Evolutionary conservation across 2,797 vertebrate species (phyloP).

Genomic region (Cirrhinus molitorella): DNA sequence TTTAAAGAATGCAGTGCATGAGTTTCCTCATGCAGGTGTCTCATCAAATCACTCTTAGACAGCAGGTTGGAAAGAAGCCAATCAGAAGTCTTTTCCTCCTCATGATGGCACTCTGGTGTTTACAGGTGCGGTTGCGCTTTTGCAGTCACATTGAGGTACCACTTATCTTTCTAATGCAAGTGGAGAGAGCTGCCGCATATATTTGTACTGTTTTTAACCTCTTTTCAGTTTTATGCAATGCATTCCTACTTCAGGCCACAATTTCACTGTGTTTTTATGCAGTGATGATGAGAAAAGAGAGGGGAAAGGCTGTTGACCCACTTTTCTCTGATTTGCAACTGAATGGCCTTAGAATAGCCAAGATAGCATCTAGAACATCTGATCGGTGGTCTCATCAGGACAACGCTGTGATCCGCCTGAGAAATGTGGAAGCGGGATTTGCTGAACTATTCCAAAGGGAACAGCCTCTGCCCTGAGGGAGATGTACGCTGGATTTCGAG

Average conservation of each 20-base stretch:
- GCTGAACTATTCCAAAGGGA: slow-evolving; percentile 41
- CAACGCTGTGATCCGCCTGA: neutral
- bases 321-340: slow-evolving; percentile 18
- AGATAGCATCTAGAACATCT: slow-evolving; percentile 19
- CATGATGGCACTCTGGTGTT: neutral
- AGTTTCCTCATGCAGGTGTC: slow-evolving; percentile 5
- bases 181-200: neutral
- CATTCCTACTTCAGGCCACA: neutral
- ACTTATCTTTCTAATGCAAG: neutral
- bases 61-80: slow-evolving; percentile 20
- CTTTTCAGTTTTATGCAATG: neutral
- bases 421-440: slow-evolving; percentile 41
- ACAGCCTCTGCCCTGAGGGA: slow-evolving; percentile 27
- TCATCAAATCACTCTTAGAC: slow-evolving; percentile 14
- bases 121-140: slow-evolving; percentile 9
- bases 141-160: neutral
- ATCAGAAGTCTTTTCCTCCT: neutral
- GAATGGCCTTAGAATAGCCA: slow-evolving; percentile 8
- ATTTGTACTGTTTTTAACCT: neutral
- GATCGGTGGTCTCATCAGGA: slow-evolving; percentile 5
- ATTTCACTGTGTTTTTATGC: neutral
- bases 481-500: neutral
- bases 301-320: slow-evolving; percentile 35
- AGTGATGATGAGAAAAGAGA: neutral
- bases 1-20: neutral